A percentile compares a stretch with the other conserved stretches of the same genome.
Conservation (phyloP, 2,888 invertebrate species). For the Hydropsyche betteni region DNA sequence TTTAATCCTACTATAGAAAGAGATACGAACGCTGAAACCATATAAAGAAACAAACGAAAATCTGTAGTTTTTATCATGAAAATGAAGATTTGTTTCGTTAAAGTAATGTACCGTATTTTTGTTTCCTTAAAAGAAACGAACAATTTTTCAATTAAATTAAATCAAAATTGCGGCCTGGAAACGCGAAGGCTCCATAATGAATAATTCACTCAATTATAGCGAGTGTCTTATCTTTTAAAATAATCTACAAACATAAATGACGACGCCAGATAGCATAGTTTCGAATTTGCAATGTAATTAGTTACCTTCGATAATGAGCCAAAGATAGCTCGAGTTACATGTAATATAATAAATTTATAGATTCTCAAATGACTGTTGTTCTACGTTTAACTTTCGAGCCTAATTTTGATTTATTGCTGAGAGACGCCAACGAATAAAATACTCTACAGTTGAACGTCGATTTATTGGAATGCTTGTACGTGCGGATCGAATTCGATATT, state of each 20-base stretch:
- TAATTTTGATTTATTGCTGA: conserved; percentile 23
- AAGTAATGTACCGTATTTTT: no score
- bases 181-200: background rate
- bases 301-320: conserved; percentile 28
- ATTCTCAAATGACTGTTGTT: background rate
- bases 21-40: background rate
- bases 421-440: no score
- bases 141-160: no score
- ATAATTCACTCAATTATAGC: conserved; percentile 25
- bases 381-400: conserved; percentile 9
- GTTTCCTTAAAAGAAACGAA: no score
- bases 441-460: no score
- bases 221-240: conserved; percentile 12
- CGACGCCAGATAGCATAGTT: conserved; percentile 26
- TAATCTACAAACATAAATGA: conserved; percentile 22
- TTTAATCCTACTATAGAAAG: conserved; percentile 9
- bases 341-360: background rate
- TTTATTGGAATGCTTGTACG: no score
- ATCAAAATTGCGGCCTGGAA: no score
- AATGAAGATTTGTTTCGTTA: no score
- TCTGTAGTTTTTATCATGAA: no score
- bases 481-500: no score
- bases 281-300: conserved; percentile 22
- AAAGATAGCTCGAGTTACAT: background rate
- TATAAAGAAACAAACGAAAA: background rate